A percentile compares a stretch with the other conserved stretches of the same genome.
phyloP scores from a whole-genome alignment of 2,797 vertebrate species.

The Onychomys arenicola region DNA sequence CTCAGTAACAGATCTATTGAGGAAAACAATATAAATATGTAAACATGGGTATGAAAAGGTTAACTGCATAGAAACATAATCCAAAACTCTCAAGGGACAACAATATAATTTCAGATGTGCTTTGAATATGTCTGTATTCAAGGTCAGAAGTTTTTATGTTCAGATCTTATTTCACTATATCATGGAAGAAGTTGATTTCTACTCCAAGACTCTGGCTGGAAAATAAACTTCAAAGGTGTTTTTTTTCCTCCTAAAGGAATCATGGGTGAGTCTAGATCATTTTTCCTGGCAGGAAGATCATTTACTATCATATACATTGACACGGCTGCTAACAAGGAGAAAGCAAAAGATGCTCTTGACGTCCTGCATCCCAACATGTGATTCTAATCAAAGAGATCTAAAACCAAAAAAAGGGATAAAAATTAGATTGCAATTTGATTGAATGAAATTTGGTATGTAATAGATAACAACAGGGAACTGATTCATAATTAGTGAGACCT shows the following conservation, averaged over 20 bases:
- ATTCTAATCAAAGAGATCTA: neutral
- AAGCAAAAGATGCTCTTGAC: neutral
- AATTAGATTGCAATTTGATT: neutral
- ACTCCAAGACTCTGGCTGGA: neutral
- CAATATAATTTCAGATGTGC: conserved; percentile 23
- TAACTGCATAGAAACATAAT: conserved; percentile 38
- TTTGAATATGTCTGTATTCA: conserved; percentile 41
- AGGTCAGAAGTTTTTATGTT: neutral
- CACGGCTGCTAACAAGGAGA: neutral
- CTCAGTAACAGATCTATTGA: neutral
- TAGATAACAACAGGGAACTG: neutral
- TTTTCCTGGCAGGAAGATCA: neutral
- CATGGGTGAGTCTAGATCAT: neutral
- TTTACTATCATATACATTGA: neutral
- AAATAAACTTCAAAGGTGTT: neutral
- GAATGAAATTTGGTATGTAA: neutral
- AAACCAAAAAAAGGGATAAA: neutral
- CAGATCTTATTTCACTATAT: neutral
- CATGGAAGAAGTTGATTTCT: conserved; percentile 21
- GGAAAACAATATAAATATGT: neutral
- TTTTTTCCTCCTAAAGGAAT: neutral
- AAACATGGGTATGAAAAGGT: conserved; percentile 47
- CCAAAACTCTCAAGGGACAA: neutral
- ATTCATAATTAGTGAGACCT: rapidly evolving
- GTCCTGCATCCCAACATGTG: neutral